These are phyloP conservation scores for Alcedo atthis DNA, from an alignment of 2,797 vertebrate species.

Conservation along the genomic window DNA sequence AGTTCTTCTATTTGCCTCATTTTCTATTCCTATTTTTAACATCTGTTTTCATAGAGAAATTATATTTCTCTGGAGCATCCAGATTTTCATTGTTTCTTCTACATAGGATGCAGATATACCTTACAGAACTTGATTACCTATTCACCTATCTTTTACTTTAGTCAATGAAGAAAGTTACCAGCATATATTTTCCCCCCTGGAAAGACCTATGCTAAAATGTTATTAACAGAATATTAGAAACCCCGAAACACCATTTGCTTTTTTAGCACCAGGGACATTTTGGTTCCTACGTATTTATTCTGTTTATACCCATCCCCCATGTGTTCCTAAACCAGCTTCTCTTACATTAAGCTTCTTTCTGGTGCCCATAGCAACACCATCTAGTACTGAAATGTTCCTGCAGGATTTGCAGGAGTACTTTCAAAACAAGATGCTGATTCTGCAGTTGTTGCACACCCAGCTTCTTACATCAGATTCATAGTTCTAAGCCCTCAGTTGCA, in stretches of 20 bases:
- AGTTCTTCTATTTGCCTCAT: background rate
- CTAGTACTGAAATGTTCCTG: conserved; percentile 67
- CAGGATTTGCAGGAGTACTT: conserved; percentile 64
- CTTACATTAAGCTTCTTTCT: conserved; percentile 53
- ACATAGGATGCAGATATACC: background rate
- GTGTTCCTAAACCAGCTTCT: conserved; percentile 50
- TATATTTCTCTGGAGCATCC: background rate
- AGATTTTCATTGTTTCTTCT: background rate
- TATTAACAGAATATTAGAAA: background rate
- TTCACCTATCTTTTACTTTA: background rate
- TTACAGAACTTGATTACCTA: background rate
- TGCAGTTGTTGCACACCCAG: conserved; percentile 58
- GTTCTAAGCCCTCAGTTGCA: background rate
- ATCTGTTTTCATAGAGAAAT: background rate
- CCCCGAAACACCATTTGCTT: background rate
- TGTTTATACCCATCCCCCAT: conserved; percentile 54
- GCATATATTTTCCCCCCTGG: background rate
- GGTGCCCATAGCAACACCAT: conserved; percentile 76
- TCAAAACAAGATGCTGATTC: conserved; percentile 72
- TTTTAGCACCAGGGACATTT: conserved; percentile 22
- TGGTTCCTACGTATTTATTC: background rate
- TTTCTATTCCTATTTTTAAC: background rate
- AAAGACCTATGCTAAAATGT: background rate
- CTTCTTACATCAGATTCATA: conserved; percentile 37
- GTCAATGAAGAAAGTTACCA: background rate